A percentile compares a stretch with the other conserved stretches of the same genome.
Conservation (phyloP, 1,140 invertebrate genomes). For the Battus philenor region DNA sequence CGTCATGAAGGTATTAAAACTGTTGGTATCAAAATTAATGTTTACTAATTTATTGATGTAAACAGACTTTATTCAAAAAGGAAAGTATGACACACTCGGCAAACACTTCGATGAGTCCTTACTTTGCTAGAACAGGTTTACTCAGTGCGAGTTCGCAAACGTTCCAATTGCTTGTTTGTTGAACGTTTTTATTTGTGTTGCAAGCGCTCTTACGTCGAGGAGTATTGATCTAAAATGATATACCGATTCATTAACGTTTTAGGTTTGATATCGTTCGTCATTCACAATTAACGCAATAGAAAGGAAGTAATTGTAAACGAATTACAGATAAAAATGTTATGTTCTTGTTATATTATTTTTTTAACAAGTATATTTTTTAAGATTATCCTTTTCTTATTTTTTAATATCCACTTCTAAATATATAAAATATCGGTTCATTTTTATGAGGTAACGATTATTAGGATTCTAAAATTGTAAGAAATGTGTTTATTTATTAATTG, state of each 20-base stretch:
- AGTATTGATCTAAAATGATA: constrained; percentile 9
- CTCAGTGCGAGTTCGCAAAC: constrained; percentile 9
- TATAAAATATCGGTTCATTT: too few relatives aligned
- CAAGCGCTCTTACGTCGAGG: not conserved
- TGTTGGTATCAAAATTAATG: too few relatives aligned
- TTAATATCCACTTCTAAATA: too few relatives aligned
- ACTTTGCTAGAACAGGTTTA: constrained; percentile 8
- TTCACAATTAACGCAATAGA: not conserved
- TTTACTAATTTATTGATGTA: not conserved
- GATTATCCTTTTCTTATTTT: not conserved
- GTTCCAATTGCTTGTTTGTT: constrained; percentile 10
- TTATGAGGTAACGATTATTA: too few relatives aligned
- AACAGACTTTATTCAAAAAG: constrained; percentile 2
- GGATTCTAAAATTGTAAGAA: too few relatives aligned
- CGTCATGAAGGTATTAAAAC: too few relatives aligned
- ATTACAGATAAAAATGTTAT: too few relatives aligned
- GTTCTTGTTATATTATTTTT: not conserved
- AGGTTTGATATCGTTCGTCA: not conserved
- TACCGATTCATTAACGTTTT: constrained; percentile 12
- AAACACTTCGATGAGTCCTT: constrained; percentile 10
- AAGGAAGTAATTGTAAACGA: not conserved
- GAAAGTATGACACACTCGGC: constrained; percentile 8
- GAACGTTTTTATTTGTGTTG: constrained; percentile 14
- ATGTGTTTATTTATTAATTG: too few relatives aligned
- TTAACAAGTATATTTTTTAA: not conserved